Base-by-base conservation (phyloP, 2,113 vertebrate genomes). In the Rutilus rutilus region DNA sequence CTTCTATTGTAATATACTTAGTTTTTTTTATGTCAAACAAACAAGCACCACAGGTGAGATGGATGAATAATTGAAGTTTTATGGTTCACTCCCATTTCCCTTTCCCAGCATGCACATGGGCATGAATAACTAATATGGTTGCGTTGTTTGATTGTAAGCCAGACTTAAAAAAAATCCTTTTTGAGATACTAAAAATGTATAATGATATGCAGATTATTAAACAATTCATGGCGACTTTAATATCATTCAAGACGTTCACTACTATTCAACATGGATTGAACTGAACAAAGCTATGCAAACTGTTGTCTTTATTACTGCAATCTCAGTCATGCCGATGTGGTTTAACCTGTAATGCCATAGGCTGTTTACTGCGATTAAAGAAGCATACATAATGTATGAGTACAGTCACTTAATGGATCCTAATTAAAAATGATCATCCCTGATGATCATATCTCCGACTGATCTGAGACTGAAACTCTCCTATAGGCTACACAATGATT, bases 301-400 rank as follows among this genome's bases (percentile, higher is more conserved):
- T 47, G 36, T 50, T 27, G 11, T 42, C 2, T 50, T 47, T n/a
- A n/a, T n/a, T n/a, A 50, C 73, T n/a, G 76, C 17, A 57, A 23
- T 78, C 17, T 78, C 50, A 36, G 76, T 78, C 57, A 69, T 54
- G 80, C 62, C 62, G 12, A 69, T 82, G 80, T 65, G 60, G 60
- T 50, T 80, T 47, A 80, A 19, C 5, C 57, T 42, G 36, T 39
- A n/a, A 82, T 50, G 45, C 80, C 25, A 52, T 82, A 82, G 64
- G 80, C 80, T 69, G 80, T 69, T 82, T 82, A 69, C 60, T 36
- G 64, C 4, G 11, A 69, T 80, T 47, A 82, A 47, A 36, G 10
- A 82, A 8, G 27, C 80, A 82, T 69, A 52, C 42, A 82, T 54
- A 69, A 82, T 82, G 27, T 54, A 82, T 69, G 80, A 52, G 45